These are phyloP conservation scores for Bombus confusus DNA, from an alignment of 1,140 invertebrate genomes.

Conservation along the genomic window DNA sequence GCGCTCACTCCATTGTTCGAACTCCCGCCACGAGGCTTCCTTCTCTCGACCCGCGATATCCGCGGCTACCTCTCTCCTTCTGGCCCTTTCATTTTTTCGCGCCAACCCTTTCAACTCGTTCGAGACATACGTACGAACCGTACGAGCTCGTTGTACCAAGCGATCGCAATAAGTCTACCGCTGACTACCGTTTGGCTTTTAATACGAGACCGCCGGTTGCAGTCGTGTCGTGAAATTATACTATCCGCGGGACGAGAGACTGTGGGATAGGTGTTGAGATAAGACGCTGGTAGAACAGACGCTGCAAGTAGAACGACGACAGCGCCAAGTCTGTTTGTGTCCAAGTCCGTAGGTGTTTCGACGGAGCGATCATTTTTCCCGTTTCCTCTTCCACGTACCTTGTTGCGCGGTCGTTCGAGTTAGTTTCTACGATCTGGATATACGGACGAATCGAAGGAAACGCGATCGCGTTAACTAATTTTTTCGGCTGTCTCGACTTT, in stretches of 20 bases:
- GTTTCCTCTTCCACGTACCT: no score
- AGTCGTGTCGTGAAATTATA: background rate
- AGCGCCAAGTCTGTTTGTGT: background rate
- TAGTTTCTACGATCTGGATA: background rate
- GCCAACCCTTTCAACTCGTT: constrained; percentile 21
- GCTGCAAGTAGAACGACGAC: background rate
- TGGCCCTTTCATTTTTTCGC: background rate
- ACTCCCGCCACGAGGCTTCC: background rate
- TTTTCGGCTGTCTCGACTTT: constrained; percentile 6
- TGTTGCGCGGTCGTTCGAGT: no score
- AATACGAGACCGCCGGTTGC: background rate
- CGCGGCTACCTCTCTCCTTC: background rate
- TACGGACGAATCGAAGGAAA: background rate
- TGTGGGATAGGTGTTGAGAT: background rate
- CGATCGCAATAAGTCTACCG: constrained; percentile 52
- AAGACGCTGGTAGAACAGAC: background rate
- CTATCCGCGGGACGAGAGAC: constrained; percentile 13
- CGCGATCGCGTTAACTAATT: background rate
- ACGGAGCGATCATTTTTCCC: background rate
- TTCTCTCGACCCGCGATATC: constrained; percentile 1
- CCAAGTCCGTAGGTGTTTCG: background rate
- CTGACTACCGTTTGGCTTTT: constrained; percentile 30
- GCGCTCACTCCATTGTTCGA: constrained; percentile 64
- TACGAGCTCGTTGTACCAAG: constrained; percentile 10
- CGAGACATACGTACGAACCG: background rate